phyloP scores from a whole-genome alignment of 92 coral and sea anemone genomes.

The Epizoanthus illoricatus region DNA sequence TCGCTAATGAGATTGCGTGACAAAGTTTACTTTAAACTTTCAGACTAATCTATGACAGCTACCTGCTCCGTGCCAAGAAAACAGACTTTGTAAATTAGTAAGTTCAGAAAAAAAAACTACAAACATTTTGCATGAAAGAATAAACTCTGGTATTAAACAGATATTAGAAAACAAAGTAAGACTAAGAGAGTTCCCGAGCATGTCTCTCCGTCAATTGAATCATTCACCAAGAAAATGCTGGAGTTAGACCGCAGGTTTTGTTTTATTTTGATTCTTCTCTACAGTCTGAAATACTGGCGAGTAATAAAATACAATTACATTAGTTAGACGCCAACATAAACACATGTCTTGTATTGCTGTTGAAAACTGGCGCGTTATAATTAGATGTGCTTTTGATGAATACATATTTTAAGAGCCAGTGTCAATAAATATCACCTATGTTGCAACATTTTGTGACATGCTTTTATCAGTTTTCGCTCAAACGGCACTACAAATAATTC shows the following conservation, averaged over 20 bases:
- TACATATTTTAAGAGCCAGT: too few relatives aligned
- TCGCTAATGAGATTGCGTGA: constrained; percentile 16
- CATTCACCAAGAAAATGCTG: constrained; percentile 24
- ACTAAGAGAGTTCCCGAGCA: constrained; percentile 17
- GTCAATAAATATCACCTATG: not conserved
- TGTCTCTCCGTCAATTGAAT: constrained; percentile 2
- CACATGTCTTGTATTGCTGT: constrained; percentile 17
- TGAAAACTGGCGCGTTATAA: too few relatives aligned
- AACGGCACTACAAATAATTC: constrained; percentile 31
- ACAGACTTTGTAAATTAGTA: constrained; percentile 30
- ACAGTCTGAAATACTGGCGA: constrained; percentile 28
- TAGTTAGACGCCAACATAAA: constrained; percentile 21
- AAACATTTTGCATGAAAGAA: constrained; percentile 26
- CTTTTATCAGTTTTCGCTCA: constrained; percentile 24
- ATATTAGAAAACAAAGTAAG: constrained; percentile 13
- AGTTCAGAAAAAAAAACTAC: constrained; percentile 15
- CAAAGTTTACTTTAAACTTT: constrained; percentile 29
- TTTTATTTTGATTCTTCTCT: constrained; percentile 24
- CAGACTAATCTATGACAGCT: constrained; percentile 28
- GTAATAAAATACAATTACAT: constrained; percentile 20
- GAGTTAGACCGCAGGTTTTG: constrained; percentile 21
- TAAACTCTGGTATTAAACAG: constrained; percentile 24
- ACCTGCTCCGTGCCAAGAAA: constrained; percentile 29
- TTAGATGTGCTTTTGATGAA: too few relatives aligned
- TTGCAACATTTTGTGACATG: constrained; percentile 25